Percentiles rank a stretch among this genome's conserved stretches.
Conservation (phyloP, 2,888 invertebrate genomes). For the Ophion ellenae region DNA sequence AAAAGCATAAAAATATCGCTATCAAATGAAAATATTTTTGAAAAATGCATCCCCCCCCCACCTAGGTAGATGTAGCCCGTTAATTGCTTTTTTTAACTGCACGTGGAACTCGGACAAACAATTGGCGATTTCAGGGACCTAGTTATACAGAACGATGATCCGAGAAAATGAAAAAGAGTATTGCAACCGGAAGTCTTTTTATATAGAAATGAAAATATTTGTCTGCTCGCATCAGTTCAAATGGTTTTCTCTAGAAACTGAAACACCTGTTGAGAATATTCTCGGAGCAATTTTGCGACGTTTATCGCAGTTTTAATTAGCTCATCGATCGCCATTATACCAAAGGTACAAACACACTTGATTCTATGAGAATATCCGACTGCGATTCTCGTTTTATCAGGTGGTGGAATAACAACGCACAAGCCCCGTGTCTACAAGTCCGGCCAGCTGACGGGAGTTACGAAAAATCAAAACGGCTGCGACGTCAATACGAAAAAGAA, state of each 20-base stretch:
- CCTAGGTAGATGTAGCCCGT: too few relatives aligned
- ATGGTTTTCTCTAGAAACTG: too few relatives aligned
- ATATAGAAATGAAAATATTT: too few relatives aligned
- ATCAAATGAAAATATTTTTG: too few relatives aligned
- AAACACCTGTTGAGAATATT: too few relatives aligned
- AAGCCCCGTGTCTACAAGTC: slow-evolving; percentile 87
- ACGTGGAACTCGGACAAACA: background rate
- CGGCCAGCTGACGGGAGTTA: slow-evolving; percentile 85
- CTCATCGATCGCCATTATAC: too few relatives aligned
- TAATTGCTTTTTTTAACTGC: background rate
- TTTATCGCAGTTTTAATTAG: too few relatives aligned
- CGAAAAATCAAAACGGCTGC: slow-evolving; percentile 74
- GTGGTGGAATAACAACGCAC: slow-evolving; percentile 89
- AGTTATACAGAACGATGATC: background rate
- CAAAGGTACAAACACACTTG: background rate
- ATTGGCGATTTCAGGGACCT: background rate
- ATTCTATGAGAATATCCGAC: background rate
- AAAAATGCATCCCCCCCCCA: too few relatives aligned
- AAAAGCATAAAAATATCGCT: too few relatives aligned
- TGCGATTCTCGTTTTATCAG: slow-evolving; percentile 82
- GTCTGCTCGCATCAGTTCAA: too few relatives aligned
- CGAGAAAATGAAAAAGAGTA: background rate
- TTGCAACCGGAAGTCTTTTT: too few relatives aligned
- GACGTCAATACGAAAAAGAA: slow-evolving; percentile 93
- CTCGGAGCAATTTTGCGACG: too few relatives aligned